Conservation (phyloP, 1,140 invertebrate genomes). For the Eumaeus atala region DNA sequence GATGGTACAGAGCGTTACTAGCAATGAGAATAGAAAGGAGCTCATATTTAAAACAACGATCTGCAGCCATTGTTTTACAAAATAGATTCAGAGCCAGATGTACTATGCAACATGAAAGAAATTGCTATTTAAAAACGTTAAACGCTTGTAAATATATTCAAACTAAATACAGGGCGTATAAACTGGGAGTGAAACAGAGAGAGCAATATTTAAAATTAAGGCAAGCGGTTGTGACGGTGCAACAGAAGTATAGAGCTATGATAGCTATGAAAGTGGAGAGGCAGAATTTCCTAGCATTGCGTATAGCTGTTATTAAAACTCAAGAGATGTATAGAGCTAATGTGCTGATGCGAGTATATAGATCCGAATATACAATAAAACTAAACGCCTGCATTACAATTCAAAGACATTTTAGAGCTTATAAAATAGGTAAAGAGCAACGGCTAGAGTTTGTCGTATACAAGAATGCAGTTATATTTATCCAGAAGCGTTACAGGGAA, state of each 20-base stretch:
- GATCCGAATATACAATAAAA: constrained; percentile 29
- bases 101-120: constrained; percentile 35
- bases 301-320: constrained; percentile 26
- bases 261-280: constrained; percentile 35
- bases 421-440: constrained; percentile 37
- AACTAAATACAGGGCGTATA: constrained; percentile 41
- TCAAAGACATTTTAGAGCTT: constrained; percentile 50
- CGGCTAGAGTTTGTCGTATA: constrained; percentile 43
- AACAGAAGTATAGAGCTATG: constrained; percentile 34
- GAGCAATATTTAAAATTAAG: constrained; percentile 31
- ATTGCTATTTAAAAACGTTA: constrained; percentile 28
- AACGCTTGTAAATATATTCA: constrained; percentile 50
- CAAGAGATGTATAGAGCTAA: constrained; percentile 45
- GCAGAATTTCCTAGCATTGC: constrained; percentile 29
- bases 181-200: constrained; percentile 36
- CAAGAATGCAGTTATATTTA: constrained; percentile 32
- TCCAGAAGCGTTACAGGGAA: constrained; percentile 54
- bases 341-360: constrained; percentile 31
- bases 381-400: constrained; percentile 39
- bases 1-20: constrained; percentile 61
- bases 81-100: constrained; percentile 44
- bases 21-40: constrained; percentile 35
- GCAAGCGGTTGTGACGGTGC: constrained; percentile 25
- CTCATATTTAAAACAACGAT: constrained; percentile 22
- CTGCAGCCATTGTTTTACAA: constrained; percentile 29